Conservation (phyloP, 2,888 invertebrate genomes). For the Plusia festucae region DNA sequence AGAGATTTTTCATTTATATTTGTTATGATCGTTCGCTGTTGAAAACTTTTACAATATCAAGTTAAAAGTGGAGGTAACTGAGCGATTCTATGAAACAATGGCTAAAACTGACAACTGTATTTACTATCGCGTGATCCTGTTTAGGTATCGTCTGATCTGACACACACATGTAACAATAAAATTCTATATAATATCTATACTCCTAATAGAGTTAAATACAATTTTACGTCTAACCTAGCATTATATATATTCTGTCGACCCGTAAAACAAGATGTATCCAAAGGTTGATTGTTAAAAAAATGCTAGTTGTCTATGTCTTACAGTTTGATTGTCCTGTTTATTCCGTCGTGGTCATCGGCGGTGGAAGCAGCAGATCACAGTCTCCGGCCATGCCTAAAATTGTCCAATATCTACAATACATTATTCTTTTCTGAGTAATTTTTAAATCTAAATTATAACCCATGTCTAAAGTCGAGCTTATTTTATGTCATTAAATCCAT, state of each 20-base stretch:
- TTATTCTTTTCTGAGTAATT: slow-evolving; percentile 40
- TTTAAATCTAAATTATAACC: slow-evolving; percentile 22
- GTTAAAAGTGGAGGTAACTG: slow-evolving; percentile 35
- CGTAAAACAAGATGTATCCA: slow-evolving; percentile 36
- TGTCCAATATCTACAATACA: slow-evolving; percentile 59
- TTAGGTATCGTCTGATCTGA: slow-evolving; percentile 13
- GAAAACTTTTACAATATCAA: slow-evolving; percentile 38
- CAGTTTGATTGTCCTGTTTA: slow-evolving; percentile 45
- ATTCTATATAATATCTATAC: slow-evolving; percentile 27
- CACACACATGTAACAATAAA: slow-evolving; percentile 31
- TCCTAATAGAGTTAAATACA: slow-evolving; percentile 39
- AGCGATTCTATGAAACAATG: slow-evolving; percentile 12
- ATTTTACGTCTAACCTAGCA: slow-evolving; percentile 51
- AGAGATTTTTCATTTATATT: slow-evolving; percentile 50
- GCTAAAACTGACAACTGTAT: slow-evolving; percentile 22
- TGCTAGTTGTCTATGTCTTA: slow-evolving; percentile 37
- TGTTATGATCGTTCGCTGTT: slow-evolving; percentile 32
- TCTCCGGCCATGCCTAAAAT: slow-evolving; percentile 63
- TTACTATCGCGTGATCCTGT: slow-evolving; percentile 6
- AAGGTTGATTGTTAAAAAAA: slow-evolving; percentile 42
- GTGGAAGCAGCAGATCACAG: slow-evolving; percentile 54
- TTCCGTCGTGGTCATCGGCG: slow-evolving; percentile 43
- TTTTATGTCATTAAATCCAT: slow-evolving; percentile 55
- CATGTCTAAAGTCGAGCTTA: slow-evolving; percentile 17
- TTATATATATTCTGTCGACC: slow-evolving; percentile 48